A percentile compares a stretch with the other conserved stretches of the same genome.
Evolutionary conservation across 2,113 vertebrate species (phyloP).

Genomic region (Neodontobutis hainanensis): DNA sequence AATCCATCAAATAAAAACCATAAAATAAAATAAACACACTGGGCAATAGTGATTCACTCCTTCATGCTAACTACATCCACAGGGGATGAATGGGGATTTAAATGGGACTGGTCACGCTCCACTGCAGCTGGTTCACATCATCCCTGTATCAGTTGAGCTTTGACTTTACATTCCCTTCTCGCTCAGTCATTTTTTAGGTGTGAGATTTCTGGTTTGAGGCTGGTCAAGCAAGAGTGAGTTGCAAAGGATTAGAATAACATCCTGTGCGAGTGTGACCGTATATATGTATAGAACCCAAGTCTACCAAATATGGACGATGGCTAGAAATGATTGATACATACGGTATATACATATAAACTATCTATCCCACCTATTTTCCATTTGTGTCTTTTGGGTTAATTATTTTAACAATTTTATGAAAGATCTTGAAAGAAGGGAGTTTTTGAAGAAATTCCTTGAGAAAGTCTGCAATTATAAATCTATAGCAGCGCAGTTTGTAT

Average conservation of each 20-base stretch:
- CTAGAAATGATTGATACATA: conserved; percentile 36
- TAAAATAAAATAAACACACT: conserved; percentile 12
- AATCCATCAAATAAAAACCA: conserved; percentile 25
- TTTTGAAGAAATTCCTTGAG: too few species aligned
- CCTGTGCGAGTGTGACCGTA: conserved; percentile 10
- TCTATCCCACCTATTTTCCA: too few species aligned
- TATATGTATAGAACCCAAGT: background rate
- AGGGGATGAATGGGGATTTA: conserved; percentile 42
- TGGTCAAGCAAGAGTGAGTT: conserved; percentile 24
- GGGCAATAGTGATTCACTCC: conserved; percentile 8
- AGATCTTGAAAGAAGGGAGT: too few species aligned
- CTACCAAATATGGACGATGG: background rate
- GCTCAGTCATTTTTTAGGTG: conserved; percentile 24
- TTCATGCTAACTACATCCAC: conserved; percentile 36
- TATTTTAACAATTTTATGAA: too few species aligned
- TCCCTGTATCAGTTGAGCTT: conserved; percentile 16
- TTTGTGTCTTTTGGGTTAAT: too few species aligned
- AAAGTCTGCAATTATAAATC: too few species aligned
- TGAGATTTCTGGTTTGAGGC: conserved; percentile 20
- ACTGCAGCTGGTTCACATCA: conserved; percentile 43
- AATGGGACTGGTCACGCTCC: conserved; percentile 44
- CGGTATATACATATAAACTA: too few species aligned
- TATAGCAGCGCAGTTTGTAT: too few species aligned
- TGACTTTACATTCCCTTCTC: conserved; percentile 13
- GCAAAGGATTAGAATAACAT: conserved; percentile 30